phyloP scores from a whole-genome alignment of 2,888 invertebrate species.

The Leptopilina drosophilae region DNA sequence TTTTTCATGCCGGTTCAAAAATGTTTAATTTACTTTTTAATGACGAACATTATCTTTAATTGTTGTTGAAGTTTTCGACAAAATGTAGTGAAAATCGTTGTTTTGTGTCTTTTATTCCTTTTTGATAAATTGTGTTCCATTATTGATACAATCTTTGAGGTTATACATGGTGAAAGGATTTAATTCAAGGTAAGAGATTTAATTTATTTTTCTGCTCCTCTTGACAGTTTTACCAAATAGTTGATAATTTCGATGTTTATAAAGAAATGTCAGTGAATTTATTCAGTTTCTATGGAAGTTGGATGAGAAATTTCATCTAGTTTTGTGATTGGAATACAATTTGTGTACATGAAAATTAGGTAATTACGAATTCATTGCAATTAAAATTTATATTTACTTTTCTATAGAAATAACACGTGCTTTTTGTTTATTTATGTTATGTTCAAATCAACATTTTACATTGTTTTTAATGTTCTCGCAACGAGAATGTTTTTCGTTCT shows the following conservation, averaged over 20 bases:
- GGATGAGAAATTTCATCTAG: too few relatives aligned
- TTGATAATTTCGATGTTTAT: not conserved
- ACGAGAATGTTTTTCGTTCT: too few relatives aligned
- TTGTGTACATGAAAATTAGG: too few relatives aligned
- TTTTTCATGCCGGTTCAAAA: not conserved
- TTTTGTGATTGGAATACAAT: too few relatives aligned
- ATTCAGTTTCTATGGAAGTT: not conserved
- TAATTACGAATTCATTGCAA: too few relatives aligned
- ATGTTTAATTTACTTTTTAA: not conserved
- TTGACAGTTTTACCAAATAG: not conserved
- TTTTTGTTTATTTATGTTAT: too few relatives aligned
- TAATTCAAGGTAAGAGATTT: constrained; percentile 18
- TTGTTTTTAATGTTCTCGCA: too few relatives aligned
- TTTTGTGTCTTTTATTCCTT: not conserved
- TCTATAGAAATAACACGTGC: too few relatives aligned
- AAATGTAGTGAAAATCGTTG: not conserved
- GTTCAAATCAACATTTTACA: too few relatives aligned
- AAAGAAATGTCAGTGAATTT: not conserved
- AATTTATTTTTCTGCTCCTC: not conserved
- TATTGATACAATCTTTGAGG: not conserved
- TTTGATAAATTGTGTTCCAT: not conserved
- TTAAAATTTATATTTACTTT: too few relatives aligned
- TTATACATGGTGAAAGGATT: not conserved
- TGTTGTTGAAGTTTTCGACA: not conserved
- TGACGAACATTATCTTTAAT: not conserved